These are phyloP conservation scores for Listronotus bonariensis DNA, from an alignment of 1,140 invertebrate genomes.

Conservation along the genomic window DNA sequence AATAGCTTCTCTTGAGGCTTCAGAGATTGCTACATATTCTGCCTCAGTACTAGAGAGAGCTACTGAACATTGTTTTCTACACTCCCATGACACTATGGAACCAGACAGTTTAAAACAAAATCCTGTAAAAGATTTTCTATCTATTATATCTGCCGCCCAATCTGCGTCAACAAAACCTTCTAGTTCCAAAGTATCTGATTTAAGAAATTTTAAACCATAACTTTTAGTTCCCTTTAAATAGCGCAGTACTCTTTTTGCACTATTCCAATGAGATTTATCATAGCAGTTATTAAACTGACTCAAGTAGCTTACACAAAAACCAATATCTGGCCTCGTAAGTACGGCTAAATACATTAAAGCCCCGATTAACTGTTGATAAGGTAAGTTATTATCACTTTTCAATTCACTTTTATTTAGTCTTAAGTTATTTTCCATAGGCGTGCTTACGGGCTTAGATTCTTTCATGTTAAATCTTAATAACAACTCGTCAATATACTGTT, in stretches of 20 bases:
- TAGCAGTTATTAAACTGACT: slow-evolving; percentile 53
- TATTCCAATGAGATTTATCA: slow-evolving; percentile 48
- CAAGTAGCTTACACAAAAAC: slow-evolving; percentile 52
- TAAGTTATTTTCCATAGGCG: slow-evolving; percentile 25
- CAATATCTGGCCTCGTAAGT: slow-evolving; percentile 57
- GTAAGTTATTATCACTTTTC: slow-evolving; percentile 3
- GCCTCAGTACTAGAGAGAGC: slow-evolving; percentile 50
- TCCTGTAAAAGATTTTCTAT: slow-evolving; percentile 44
- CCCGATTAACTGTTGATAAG: slow-evolving; percentile 55
- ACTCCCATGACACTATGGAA: slow-evolving; percentile 42
- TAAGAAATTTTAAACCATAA: not conserved
- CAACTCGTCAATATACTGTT: too few species aligned
- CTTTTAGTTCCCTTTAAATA: not conserved
- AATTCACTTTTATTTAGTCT: not conserved
- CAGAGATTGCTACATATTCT: slow-evolving; percentile 37
- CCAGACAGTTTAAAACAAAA: slow-evolving; percentile 42
- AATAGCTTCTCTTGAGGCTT: slow-evolving; percentile 43
- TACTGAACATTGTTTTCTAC: slow-evolving; percentile 41
- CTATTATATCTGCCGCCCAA: slow-evolving; percentile 37
- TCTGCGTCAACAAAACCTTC: slow-evolving; percentile 55
- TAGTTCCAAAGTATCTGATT: slow-evolving; percentile 47
- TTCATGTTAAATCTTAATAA: too few species aligned
- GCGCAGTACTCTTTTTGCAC: slow-evolving; percentile 52
- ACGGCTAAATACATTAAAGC: slow-evolving; percentile 56
- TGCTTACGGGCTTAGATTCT: slow-evolving; percentile 22